Conservation (phyloP, 2,888 invertebrate genomes). For the Diaphora mendica region DNA sequence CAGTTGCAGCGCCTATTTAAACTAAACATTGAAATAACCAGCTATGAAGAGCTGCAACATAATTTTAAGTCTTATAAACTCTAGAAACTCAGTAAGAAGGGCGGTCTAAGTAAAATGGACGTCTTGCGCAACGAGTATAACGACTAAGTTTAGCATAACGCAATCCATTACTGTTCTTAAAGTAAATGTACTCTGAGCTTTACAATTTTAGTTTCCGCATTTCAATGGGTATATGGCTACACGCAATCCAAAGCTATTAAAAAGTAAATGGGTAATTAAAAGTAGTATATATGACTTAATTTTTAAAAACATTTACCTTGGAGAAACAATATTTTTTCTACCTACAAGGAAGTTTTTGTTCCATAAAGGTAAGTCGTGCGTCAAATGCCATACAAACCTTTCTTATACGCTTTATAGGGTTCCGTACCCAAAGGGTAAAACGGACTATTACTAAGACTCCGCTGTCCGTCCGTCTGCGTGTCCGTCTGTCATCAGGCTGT, state of each 20-base stretch:
- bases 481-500: too few relatives aligned
- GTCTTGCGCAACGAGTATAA: constrained; percentile 27
- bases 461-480: too few relatives aligned
- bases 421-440: too few relatives aligned
- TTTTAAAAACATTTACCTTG: not conserved
- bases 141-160: constrained; percentile 35
- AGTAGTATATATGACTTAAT: not conserved
- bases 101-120: constrained; percentile 33
- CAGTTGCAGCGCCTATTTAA: not conserved
- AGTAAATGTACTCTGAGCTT: constrained; percentile 23
- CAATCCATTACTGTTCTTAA: constrained; percentile 34
- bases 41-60: not conserved
- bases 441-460: too few relatives aligned
- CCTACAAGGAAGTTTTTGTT: not conserved
- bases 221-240: not conserved
- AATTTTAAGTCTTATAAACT: not conserved
- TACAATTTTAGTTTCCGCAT: constrained; percentile 9
- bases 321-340: not conserved
- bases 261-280: not conserved
- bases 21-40: constrained; percentile 6
- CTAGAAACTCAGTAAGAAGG: constrained; percentile 12
- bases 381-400: not conserved
- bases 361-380: not conserved
- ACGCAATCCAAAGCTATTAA: not conserved
- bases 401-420: too few relatives aligned